These are phyloP conservation scores for Ophraella communa DNA, from an alignment of 2,888 invertebrate genomes.

Conservation along the genomic window DNA sequence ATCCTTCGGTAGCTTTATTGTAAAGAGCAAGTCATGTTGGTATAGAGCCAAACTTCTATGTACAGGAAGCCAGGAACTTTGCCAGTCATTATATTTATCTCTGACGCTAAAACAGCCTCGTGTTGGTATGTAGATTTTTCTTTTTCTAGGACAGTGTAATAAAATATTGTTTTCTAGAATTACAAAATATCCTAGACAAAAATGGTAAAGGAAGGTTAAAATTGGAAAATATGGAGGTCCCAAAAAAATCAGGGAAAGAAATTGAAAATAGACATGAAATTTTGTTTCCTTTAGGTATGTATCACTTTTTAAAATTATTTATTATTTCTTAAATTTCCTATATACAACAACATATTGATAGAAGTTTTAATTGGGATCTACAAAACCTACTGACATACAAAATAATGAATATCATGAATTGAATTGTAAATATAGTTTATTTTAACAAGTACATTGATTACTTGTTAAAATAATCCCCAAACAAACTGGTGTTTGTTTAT, in stretches of 20 bases:
- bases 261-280: not conserved
- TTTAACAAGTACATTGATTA: not conserved
- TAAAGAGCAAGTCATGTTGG: not conserved
- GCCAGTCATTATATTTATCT: not conserved
- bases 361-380: slow-evolving; percentile 3
- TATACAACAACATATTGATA: not conserved
- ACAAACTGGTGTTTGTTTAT: not conserved
- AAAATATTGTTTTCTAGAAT: not conserved
- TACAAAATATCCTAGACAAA: slow-evolving; percentile 2
- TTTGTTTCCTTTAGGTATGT: not conserved
- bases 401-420: slow-evolving; percentile 1
- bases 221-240: slow-evolving; percentile 1
- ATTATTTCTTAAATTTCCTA: not conserved
- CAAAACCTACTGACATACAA: not conserved
- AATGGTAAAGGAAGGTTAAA: not conserved
- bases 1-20: too few relatives aligned
- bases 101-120: not conserved
- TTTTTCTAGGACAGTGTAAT: not conserved
- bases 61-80: not conserved
- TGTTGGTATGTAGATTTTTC: slow-evolving; percentile 3
- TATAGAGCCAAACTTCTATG: slow-evolving; percentile 3
- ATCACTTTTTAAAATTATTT: not conserved
- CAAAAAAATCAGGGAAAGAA: not conserved
- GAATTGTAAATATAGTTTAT: not conserved
- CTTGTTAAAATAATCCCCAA: not conserved